phyloP scores from a whole-genome alignment of 2,797 vertebrate genomes.

The Arrhamphus sclerolepis region DNA sequence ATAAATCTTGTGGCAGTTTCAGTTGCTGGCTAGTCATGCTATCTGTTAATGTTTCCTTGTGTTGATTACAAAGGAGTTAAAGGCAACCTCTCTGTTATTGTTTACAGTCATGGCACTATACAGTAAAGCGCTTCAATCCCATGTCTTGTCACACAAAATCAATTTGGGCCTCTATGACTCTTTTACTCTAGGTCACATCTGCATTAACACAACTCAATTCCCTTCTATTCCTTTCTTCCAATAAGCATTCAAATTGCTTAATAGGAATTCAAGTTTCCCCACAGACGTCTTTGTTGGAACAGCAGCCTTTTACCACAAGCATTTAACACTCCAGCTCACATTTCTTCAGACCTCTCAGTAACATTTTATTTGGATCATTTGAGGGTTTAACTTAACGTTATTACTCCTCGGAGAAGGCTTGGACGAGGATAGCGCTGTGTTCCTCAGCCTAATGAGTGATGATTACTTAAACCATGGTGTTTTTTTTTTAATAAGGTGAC shows the following conservation, averaged over 20 bases:
- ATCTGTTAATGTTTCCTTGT: conserved; percentile 67
- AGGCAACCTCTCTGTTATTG: conserved; percentile 68
- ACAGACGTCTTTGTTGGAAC: conserved; percentile 64
- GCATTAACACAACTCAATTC: conserved; percentile 39
- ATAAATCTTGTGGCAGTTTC: conserved; percentile 77
- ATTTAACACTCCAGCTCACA: conserved; percentile 63
- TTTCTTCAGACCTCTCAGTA: conserved; percentile 62
- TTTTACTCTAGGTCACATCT: conserved; percentile 53
- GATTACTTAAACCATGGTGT: conserved; percentile 22
- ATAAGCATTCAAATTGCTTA: conserved; percentile 59
- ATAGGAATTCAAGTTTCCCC: conserved; percentile 69
- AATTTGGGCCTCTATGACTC: conserved; percentile 52
- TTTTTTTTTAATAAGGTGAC: conserved; percentile 58
- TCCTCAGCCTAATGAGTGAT: conserved; percentile 52
- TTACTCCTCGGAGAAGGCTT: conserved; percentile 43
- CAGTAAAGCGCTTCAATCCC: conserved; percentile 56
- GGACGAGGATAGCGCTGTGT: conserved; percentile 37
- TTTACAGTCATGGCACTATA: conserved; percentile 60
- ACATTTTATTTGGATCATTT: conserved; percentile 65
- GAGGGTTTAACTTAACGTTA: conserved; percentile 38
- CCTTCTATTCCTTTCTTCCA: conserved; percentile 40
- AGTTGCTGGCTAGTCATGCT: conserved; percentile 57
- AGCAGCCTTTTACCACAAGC: conserved; percentile 61
- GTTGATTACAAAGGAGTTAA: conserved; percentile 77
- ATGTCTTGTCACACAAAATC: conserved; percentile 69